A percentile compares a stretch with the other conserved stretches of the same genome.
These are phyloP conservation scores for Phocoena phocoena DNA, from an alignment of 2,113 vertebrate genomes.

Conservation along the genomic window DNA sequence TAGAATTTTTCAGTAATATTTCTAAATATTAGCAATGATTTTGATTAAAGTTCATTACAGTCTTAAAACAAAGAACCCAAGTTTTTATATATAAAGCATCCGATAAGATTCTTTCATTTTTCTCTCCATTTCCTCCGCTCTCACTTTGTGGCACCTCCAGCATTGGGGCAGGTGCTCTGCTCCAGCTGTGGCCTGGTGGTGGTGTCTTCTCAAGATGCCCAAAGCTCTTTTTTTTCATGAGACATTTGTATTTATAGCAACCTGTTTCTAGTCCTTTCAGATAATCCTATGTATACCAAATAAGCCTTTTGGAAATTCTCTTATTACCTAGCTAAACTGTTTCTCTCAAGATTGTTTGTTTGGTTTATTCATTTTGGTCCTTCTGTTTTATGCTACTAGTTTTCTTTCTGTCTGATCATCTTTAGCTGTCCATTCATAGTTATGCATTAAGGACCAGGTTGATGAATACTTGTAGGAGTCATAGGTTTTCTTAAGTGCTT, in stretches of 20 bases:
- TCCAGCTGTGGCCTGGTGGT: not conserved
- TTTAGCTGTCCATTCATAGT: not conserved
- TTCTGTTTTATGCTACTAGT: not conserved
- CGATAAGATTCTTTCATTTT: not conserved
- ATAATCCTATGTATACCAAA: not conserved
- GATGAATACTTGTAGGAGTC: not conserved
- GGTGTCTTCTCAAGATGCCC: not conserved
- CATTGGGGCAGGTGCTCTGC: not conserved
- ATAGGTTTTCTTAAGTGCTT: not conserved
- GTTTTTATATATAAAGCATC: not conserved
- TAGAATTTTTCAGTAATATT: not conserved
- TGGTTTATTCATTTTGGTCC: not conserved
- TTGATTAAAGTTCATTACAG: not conserved
- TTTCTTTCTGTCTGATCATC: not conserved
- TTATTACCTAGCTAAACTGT: not conserved
- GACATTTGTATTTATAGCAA: not conserved
- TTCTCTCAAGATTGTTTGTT: not conserved
- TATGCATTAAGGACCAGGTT: not conserved
- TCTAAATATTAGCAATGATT: not conserved
- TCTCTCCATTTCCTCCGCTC: not conserved
- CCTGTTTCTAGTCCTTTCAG: not conserved
- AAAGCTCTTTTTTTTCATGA: not conserved
- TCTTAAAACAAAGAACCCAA: not conserved
- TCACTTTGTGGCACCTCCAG: not conserved
- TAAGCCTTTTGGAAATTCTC: not conserved